Base-by-base conservation (phyloP, 2,797 vertebrate species). In the Hafferia zeledoni region DNA sequence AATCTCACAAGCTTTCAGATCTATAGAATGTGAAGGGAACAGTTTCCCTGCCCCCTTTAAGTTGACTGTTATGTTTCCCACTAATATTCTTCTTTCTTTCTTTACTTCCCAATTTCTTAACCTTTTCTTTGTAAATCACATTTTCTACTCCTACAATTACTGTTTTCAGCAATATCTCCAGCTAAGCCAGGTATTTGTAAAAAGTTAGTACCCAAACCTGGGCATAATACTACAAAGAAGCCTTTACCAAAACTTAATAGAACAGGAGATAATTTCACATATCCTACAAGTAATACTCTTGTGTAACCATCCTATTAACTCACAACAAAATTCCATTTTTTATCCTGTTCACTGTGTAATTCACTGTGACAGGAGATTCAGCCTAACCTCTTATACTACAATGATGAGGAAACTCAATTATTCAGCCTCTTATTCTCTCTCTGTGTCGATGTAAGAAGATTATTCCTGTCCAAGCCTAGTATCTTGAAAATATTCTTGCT, bases 321-420 rank as follows among this genome's bases (percentile, higher is more conserved):
- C 84, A 85, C 65, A 83, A 74, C 10, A 87, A 87, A 96, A 93
- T 57, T 53, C 64, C n/a, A n/a, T 53, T 88, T 90, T 84, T 78
- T 77, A 80, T 78, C 53, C 57, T 77, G 31, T 68, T 85, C 31
- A 22, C 41, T 84, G 59, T 25, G 25, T 80, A 52, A 87, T 80
- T 92, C 56, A 60, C 70, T 78, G 59, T 78, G 72, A 90, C 0
- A 0, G 31, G n/a, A 93, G 30, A 88, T 70, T 49, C 55, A 70
- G 43, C 27, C 61, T 64, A 83, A 59, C 37, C 41, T 75, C 30
- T 89, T 83, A 64, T 78, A 83, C 69, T 56, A 43, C 37, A 49
- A 5, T 72, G 41, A 88, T 67, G 17, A 71, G 22, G 83, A 71
- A 28, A 84, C 59, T 60, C 53, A 60, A 0, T 75, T 94, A 77